Percentiles rank a stretch among this genome's conserved stretches.
Evolutionary conservation across 2,888 invertebrate genomes (phyloP).

Genomic region (Rhingia campestris): DNA sequence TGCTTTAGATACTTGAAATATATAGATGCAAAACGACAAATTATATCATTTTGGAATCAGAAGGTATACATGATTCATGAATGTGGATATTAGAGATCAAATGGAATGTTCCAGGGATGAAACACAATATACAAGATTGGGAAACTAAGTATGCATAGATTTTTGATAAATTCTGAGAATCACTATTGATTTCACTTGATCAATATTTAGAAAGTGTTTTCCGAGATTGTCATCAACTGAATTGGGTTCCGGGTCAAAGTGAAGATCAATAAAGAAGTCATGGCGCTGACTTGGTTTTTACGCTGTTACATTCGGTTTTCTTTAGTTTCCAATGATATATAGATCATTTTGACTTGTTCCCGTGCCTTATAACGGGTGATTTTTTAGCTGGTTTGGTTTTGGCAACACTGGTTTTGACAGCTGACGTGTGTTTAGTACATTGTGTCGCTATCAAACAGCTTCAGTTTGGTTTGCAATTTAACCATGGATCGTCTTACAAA

Average conservation of each 20-base stretch:
- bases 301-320: too few species aligned
- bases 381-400: too few species aligned
- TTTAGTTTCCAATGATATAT: too few species aligned
- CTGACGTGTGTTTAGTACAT: too few species aligned
- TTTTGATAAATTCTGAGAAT: conserved; percentile 12
- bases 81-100: not conserved
- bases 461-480: too few species aligned
- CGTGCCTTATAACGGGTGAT: too few species aligned
- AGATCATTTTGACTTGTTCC: too few species aligned
- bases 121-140: conserved; percentile 1
- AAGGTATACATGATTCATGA: conserved; percentile 34
- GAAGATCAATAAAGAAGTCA: too few species aligned
- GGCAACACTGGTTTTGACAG: too few species aligned
- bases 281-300: too few species aligned
- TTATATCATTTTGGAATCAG: conserved; percentile 38
- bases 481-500: too few species aligned
- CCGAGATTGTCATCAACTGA: not conserved
- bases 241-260: conserved; percentile 35
- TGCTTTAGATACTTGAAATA: conserved; percentile 25
- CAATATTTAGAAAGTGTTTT: conserved; percentile 33
- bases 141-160: conserved; percentile 1
- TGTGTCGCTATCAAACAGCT: too few species aligned
- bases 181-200: conserved; percentile 49
- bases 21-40: conserved; percentile 7
- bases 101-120: conserved; percentile 15